phyloP scores from a whole-genome alignment of 2,888 invertebrate species.

The Dryobotodes eremita region DNA sequence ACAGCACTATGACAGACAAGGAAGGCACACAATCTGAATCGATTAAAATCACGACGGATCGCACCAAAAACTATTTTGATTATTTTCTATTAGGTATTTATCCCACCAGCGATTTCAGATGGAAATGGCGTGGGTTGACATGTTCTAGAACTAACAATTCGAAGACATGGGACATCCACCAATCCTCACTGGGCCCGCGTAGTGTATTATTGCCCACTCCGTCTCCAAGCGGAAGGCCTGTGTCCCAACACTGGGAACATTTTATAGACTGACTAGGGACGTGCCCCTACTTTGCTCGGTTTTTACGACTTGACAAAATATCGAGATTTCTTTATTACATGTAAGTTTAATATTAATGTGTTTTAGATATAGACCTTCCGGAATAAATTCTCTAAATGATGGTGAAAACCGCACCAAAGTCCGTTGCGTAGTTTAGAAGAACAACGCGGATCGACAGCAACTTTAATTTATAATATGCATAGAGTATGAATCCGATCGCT shows the following conservation, averaged over 20 bases:
- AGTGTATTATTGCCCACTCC: neutral
- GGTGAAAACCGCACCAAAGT: neutral
- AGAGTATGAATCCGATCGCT: neutral
- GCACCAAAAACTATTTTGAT: constrained; percentile 32
- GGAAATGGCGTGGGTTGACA: neutral
- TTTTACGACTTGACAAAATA: neutral
- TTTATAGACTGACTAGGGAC: neutral
- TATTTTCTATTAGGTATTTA: constrained; percentile 20
- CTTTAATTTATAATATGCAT: neutral
- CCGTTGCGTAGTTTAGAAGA: neutral
- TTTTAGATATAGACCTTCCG: neutral
- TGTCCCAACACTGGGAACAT: neutral
- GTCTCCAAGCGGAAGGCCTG: neutral
- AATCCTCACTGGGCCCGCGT: neutral
- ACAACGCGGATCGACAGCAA: too few species aligned
- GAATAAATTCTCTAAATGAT: neutral
- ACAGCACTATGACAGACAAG: constrained; percentile 31
- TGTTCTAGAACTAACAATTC: neutral
- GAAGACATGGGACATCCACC: neutral
- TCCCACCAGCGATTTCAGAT: constrained; percentile 27
- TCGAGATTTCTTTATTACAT: neutral
- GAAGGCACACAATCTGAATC: constrained; percentile 59
- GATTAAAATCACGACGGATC: constrained; percentile 50
- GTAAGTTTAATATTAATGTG: neutral
- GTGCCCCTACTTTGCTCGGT: neutral